phyloP scores from a whole-genome alignment of 1,140 invertebrate genomes.

The Drosophila obscura region DNA sequence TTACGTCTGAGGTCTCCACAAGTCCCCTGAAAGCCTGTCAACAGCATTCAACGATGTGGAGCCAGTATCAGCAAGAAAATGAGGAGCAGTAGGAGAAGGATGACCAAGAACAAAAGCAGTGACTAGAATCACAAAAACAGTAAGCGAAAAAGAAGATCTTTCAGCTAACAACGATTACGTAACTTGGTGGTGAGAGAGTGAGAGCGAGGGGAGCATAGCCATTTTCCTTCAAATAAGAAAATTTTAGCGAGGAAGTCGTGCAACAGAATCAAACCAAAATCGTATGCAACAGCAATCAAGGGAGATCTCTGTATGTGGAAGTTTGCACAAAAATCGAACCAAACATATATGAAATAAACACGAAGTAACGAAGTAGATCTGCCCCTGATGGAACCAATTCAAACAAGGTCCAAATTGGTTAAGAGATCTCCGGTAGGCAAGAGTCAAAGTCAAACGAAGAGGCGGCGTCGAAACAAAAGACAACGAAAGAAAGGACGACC shows the following conservation, averaged over 20 bases:
- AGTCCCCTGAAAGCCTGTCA: constrained; percentile 61
- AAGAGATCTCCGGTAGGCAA: constrained; percentile 19
- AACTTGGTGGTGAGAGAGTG: not conserved
- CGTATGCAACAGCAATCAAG: not conserved
- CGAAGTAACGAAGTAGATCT: not conserved
- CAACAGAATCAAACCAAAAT: not conserved
- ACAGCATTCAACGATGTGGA: constrained; percentile 52
- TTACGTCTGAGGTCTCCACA: constrained; percentile 24
- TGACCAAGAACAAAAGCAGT: not conserved
- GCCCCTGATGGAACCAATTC: not conserved
- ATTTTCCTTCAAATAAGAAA: constrained; percentile 1
- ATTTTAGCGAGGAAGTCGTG: not conserved
- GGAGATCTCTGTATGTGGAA: no score
- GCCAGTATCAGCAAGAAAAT: constrained; percentile 3
- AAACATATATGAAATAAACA: no score
- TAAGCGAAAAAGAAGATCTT: no score
- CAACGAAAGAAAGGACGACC: constrained; percentile 15
- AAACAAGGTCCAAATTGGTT: constrained; percentile 7
- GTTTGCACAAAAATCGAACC: not conserved
- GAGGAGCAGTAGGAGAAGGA: no score
- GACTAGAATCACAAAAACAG: no score
- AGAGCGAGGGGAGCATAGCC: not conserved
- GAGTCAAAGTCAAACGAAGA: constrained; percentile 18
- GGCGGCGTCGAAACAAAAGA: constrained; percentile 15
- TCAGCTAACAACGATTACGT: no score